Evolutionary conservation across 2,888 invertebrate genomes (phyloP), one percentile per base, ranked within the genome.

Genomic region (Latrodectus elegans): DNA sequence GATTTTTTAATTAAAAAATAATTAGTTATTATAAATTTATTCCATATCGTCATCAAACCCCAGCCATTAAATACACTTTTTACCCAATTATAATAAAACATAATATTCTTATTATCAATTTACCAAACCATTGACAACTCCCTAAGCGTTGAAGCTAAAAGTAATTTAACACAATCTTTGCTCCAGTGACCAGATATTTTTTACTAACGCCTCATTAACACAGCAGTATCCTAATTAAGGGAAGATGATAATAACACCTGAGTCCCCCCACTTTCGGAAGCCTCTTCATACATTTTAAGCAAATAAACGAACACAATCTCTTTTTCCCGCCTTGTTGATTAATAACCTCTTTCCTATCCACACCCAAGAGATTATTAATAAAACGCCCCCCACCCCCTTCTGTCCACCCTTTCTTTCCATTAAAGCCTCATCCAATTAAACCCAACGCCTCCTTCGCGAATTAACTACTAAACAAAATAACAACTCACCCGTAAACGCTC

Each of bases 341-440:
- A 84, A 84, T 84, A 84, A 65, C 55, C 84, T 26, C n/a, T n/a
- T 70, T 70, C 53, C 67, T 64, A 15, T 22, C 52, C 64, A 49
- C 72, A 22, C 68, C 65, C 53, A 14, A 1, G 14, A 10, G 74
- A 60, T 70, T 79, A 85, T 85, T 85, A 85, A 85, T 85, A 85
- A 85, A 68, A 68, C 60, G 22, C 85, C 67, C 78, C 52, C 72
- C 73, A 70, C 75, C 38, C 73, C 64, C 38, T 6, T 6, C 38
- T 38, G 38, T 78, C 64, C 64, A 53, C 17, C 76, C 65, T 65
- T 52, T n/a, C 77, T 65, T 72, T 84, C 78, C 84, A 78, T 84
- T 78, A 84, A 84, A 84, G 65, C 53, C 71, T n/a, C 77, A 81
- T 82, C 86, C 86, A 87, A 87, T 87, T 87, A 87, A 81, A 87